A percentile compares a stretch with the other conserved stretches of the same genome.
These are phyloP conservation scores for Cyrtodaria siliqua DNA, from an alignment of 2,888 invertebrate species.

Conservation along the genomic window DNA sequence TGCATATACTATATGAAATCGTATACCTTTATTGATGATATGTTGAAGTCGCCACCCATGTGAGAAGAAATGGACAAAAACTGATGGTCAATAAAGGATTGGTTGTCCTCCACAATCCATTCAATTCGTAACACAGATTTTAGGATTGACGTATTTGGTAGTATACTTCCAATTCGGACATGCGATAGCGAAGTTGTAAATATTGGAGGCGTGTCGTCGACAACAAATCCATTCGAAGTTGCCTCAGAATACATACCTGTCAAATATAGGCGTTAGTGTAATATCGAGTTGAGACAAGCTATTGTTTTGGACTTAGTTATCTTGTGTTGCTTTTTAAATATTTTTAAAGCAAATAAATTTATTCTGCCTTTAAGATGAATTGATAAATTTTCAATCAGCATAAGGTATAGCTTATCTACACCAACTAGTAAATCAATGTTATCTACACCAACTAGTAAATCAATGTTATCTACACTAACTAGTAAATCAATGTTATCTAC, in stretches of 20 bases:
- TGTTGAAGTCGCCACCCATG: slow-evolving; percentile 61
- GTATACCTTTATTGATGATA: slow-evolving; percentile 52
- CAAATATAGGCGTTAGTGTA: too few relatives aligned
- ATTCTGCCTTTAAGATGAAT: too few relatives aligned
- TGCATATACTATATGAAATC: too few relatives aligned
- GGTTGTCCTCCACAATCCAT: slow-evolving; percentile 48
- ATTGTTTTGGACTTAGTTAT: not conserved
- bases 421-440: too few relatives aligned
- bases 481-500: too few relatives aligned
- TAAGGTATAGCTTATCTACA: too few relatives aligned
- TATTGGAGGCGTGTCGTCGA: slow-evolving; percentile 56
- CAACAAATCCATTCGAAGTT: slow-evolving; percentile 62
- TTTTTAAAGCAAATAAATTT: too few relatives aligned
- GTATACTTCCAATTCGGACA: slow-evolving; percentile 37
- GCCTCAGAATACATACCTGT: slow-evolving; percentile 56
- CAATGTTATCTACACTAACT: too few relatives aligned
- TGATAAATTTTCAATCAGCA: too few relatives aligned
- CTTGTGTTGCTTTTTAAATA: too few relatives aligned
- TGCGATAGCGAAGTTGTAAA: slow-evolving; percentile 12
- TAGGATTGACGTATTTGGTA: slow-evolving; percentile 29
- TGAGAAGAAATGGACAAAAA: slow-evolving; percentile 58
- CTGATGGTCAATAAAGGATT: slow-evolving; percentile 59
- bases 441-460: too few relatives aligned
- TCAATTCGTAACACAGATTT: slow-evolving; percentile 41
- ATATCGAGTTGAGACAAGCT: too few relatives aligned